Evolutionary conservation across 2,888 invertebrate genomes (phyloP).

Genomic region (Orthosia gothica): DNA sequence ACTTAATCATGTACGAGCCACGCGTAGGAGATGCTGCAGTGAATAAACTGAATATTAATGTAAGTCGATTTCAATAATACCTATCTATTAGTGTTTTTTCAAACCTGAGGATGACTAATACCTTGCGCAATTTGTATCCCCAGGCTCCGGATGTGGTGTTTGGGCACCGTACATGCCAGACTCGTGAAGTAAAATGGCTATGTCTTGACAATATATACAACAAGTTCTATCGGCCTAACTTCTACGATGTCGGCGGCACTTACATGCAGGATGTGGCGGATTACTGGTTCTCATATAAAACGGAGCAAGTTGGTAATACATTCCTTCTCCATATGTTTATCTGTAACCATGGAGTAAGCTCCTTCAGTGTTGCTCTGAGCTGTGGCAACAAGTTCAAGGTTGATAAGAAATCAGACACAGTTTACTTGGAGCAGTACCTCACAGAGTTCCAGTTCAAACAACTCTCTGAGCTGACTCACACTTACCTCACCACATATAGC

Average conservation of each 20-base stretch:
- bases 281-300: slow-evolving; percentile 83
- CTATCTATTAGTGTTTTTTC: background rate
- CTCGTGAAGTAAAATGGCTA: slow-evolving; percentile 82
- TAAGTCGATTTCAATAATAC: slow-evolving; percentile 14
- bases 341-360: slow-evolving; percentile 76
- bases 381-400: slow-evolving; percentile 73
- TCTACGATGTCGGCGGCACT: slow-evolving; percentile 86
- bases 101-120: slow-evolving; percentile 54
- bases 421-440: slow-evolving; percentile 73
- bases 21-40: slow-evolving; percentile 19
- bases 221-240: slow-evolving; percentile 82
- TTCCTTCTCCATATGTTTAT: slow-evolving; percentile 85
- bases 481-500: slow-evolving; percentile 79
- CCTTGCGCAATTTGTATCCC: slow-evolving; percentile 58
- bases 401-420: slow-evolving; percentile 75
- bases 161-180: slow-evolving; percentile 80
- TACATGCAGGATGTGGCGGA: slow-evolving; percentile 81
- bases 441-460: slow-evolving; percentile 75
- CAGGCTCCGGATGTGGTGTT: slow-evolving; percentile 76
- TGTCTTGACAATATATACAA: slow-evolving; percentile 80
- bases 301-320: slow-evolving; percentile 78
- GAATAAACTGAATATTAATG: slow-evolving; percentile 43
- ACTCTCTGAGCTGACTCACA: slow-evolving; percentile 57
- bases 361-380: slow-evolving; percentile 77
- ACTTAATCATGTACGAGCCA: slow-evolving; percentile 56